Percentiles rank a stretch among this genome's conserved stretches.
Conservation (phyloP, 2,113 vertebrate genomes). For the Calonectris borealis region DNA sequence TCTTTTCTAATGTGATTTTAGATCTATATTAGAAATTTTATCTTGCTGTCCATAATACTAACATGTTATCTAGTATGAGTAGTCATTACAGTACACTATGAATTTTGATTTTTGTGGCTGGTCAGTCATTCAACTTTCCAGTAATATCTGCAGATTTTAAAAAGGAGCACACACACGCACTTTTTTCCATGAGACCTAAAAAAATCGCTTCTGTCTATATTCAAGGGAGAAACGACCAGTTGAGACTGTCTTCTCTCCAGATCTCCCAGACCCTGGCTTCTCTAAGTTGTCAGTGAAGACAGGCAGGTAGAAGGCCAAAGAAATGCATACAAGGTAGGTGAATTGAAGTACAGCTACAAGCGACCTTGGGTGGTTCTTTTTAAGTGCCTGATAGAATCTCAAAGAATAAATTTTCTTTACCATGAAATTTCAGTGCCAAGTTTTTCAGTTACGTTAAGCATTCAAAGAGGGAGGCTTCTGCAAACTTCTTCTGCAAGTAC, state of each 20-base stretch:
- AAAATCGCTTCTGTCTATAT: not conserved
- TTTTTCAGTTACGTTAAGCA: not conserved
- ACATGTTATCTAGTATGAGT: not conserved
- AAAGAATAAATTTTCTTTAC: not conserved
- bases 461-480: not conserved
- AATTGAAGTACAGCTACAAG: not conserved
- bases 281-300: not conserved
- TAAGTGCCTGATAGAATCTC: not conserved
- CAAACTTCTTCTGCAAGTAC: not conserved
- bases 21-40: not conserved
- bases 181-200: not conserved
- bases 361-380: not conserved
- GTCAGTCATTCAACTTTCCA: not conserved
- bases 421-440: not conserved
- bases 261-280: not conserved
- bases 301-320: not conserved
- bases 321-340: not conserved
- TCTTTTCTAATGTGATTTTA: not conserved
- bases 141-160: not conserved
- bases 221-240: not conserved
- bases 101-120: not conserved
- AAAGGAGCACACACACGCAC: not conserved
- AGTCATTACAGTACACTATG: not conserved
- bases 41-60: not conserved
- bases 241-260: not conserved